These are phyloP conservation scores for Metopolophium dirhodum DNA, from an alignment of 1,140 invertebrate genomes.

Conservation along the genomic window DNA sequence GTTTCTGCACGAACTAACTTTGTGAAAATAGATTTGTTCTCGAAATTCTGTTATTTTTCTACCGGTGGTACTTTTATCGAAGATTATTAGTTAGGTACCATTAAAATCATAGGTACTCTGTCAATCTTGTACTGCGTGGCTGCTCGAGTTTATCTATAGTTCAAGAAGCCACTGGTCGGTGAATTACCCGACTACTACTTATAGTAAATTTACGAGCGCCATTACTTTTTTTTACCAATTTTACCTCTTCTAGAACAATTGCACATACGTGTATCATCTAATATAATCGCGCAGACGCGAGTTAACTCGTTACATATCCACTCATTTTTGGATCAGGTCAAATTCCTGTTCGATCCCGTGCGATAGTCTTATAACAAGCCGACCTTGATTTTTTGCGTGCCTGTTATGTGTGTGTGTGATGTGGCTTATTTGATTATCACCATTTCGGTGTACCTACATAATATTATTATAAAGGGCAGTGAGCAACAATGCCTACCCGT, in stretches of 20 bases:
- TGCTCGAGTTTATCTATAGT: background rate
- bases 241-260: background rate
- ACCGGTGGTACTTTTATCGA: background rate
- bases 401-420: background rate
- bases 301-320: accelerated
- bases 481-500: background rate
- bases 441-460: background rate
- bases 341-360: background rate
- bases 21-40: background rate
- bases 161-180: background rate
- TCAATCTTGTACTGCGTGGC: background rate
- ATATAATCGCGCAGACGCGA: background rate
- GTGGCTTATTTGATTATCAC: background rate
- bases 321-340: background rate
- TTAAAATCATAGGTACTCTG: background rate
- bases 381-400: background rate
- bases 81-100: background rate
- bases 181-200: too few relatives aligned
- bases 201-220: background rate
- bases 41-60: background rate
- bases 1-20: background rate
- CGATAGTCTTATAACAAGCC: background rate
- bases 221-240: background rate
- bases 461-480: background rate
- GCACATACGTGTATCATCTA: too few relatives aligned